A percentile compares a stretch with the other conserved stretches of the same genome.
Evolutionary conservation across 1,140 invertebrate genomes (phyloP).

Genomic region (Drosophila carrolli): DNA sequence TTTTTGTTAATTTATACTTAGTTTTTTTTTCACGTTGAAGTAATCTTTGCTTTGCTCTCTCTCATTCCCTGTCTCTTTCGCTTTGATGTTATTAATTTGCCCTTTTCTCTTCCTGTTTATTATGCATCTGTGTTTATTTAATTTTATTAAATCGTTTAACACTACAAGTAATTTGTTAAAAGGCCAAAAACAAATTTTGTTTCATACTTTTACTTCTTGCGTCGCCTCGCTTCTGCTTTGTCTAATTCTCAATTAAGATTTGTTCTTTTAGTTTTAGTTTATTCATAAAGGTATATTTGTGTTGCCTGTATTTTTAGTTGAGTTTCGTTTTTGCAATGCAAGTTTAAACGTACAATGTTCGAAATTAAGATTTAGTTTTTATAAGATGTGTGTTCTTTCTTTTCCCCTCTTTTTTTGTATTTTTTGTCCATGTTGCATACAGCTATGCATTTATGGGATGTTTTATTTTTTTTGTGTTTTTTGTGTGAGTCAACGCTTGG

Average conservation of each 20-base stretch:
- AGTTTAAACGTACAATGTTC: constrained; percentile 31
- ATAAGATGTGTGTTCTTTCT: constrained; percentile 6
- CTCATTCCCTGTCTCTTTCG: constrained; percentile 17
- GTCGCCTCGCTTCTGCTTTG: constrained; percentile 7
- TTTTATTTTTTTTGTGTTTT: constrained; percentile 5
- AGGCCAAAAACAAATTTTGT: constrained; percentile 33
- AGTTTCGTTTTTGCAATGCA: constrained; percentile 39
- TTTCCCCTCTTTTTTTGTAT: constrained; percentile 7
- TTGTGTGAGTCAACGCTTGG: constrained; percentile 38
- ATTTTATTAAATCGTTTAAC: constrained; percentile 44
- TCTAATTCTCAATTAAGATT: constrained; percentile 20
- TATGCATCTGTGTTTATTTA: constrained; percentile 22
- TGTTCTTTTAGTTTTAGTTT: constrained; percentile 19
- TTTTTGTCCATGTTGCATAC: constrained; percentile 18
- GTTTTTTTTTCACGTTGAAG: constrained; percentile 18
- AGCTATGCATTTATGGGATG: constrained; percentile 15
- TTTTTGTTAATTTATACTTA: constrained; percentile 32
- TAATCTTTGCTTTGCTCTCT: constrained; percentile 29
- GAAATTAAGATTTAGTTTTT: constrained; percentile 19
- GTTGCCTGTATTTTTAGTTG: constrained; percentile 29
- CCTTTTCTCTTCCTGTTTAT: background rate
- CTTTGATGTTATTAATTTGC: constrained; percentile 14
- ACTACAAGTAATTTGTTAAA: constrained; percentile 54
- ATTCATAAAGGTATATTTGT: constrained; percentile 40
- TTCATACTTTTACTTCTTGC: constrained; percentile 11